Conservation (phyloP, 2,888 invertebrate species). For the Amblyjoppa proteus region DNA sequence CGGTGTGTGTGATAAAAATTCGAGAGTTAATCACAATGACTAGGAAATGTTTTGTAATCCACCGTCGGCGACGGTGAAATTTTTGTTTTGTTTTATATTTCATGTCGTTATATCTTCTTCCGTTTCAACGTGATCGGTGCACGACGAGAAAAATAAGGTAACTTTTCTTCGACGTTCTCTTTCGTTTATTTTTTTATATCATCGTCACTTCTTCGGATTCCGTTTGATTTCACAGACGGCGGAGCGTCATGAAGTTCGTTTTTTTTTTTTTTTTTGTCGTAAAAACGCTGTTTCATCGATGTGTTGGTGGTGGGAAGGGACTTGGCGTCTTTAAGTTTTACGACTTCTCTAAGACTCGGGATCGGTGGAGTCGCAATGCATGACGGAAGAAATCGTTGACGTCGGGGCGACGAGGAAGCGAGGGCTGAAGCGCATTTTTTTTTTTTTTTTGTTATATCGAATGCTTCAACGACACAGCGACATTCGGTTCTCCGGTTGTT, state of each 20-base stretch:
- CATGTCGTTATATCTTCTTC: slow-evolving; percentile 24
- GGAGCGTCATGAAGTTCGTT: slow-evolving; percentile 27
- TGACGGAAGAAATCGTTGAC: slow-evolving; percentile 29
- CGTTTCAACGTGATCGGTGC: slow-evolving; percentile 12
- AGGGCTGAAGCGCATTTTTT: slow-evolving; percentile 57
- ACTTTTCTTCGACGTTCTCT: slow-evolving; percentile 14
- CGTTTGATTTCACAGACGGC: slow-evolving; percentile 39
- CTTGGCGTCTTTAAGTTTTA: slow-evolving; percentile 36
- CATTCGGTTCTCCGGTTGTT: slow-evolving; percentile 8
- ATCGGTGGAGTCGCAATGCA: background rate
- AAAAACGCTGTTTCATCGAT: slow-evolving; percentile 50
- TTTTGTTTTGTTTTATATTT: slow-evolving; percentile 17
- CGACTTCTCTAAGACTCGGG: slow-evolving; percentile 11
- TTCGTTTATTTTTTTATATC: background rate
- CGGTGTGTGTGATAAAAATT: slow-evolving; percentile 50
- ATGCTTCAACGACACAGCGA: slow-evolving; percentile 55
- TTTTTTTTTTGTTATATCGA: slow-evolving; percentile 21
- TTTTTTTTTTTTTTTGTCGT: slow-evolving; percentile 12
- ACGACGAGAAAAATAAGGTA: slow-evolving; percentile 32
- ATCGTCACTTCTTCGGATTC: slow-evolving; percentile 22
- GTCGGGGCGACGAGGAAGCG: background rate
- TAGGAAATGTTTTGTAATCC: slow-evolving; percentile 55
- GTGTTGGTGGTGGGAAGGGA: slow-evolving; percentile 11
- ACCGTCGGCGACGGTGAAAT: background rate
- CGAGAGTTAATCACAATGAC: slow-evolving; percentile 53